Conservation (phyloP, 2,888 invertebrate genomes). For the Apantesis nais region DNA sequence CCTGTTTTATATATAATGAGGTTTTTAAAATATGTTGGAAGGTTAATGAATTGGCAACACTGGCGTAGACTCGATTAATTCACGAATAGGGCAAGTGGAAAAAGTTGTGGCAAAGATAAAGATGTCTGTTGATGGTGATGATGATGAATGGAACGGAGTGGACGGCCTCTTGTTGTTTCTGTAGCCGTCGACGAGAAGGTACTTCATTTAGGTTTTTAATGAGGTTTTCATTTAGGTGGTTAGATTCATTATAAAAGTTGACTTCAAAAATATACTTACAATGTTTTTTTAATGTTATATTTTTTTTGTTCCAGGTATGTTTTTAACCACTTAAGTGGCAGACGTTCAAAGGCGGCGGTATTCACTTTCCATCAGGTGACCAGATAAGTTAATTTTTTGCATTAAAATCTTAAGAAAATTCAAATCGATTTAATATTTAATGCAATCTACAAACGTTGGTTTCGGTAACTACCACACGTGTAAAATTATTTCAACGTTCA, state of each 20-base stretch:
- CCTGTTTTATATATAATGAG: too few relatives aligned
- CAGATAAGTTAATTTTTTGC: too few relatives aligned
- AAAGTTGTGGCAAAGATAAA: background rate
- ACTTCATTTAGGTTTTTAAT: background rate
- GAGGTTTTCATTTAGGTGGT: background rate
- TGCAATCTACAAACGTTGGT: background rate
- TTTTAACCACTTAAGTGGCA: background rate
- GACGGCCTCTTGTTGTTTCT: background rate
- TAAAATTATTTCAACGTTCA: background rate
- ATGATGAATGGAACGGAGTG: background rate
- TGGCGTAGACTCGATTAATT: background rate
- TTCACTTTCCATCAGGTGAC: background rate
- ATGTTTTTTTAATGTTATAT: background rate
- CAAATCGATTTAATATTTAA: background rate
- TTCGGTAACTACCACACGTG: background rate
- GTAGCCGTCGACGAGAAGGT: background rate
- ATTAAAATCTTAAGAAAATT: too few relatives aligned
- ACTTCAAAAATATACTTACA: background rate
- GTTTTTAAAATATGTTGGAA: background rate
- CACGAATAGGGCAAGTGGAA: background rate
- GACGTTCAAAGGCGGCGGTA: background rate
- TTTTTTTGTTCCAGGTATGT: conserved; percentile 15
- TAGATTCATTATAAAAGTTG: background rate
- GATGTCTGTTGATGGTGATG: background rate
- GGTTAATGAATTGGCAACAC: background rate